phyloP scores from a whole-genome alignment of 2,888 invertebrate genomes.

The Drosophila koepferae region DNA sequence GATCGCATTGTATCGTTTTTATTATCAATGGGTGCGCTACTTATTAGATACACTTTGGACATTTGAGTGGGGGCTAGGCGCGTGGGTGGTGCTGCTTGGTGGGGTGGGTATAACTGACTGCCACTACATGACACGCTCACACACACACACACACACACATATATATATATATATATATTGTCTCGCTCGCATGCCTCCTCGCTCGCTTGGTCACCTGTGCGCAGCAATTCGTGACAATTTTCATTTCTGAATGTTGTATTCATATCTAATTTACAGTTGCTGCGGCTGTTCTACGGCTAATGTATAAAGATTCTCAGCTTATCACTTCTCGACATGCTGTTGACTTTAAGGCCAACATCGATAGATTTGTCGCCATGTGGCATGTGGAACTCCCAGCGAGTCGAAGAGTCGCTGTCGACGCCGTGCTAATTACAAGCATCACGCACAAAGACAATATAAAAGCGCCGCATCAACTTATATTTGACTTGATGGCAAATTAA shows the following conservation, averaged over 20 bases:
- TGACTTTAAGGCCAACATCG: conserved; percentile 67
- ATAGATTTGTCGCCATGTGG: conserved; percentile 56
- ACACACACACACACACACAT: conserved; percentile 6
- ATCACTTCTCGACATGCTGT: conserved; percentile 68
- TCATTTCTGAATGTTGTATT: conserved; percentile 28
- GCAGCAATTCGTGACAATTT: conserved; percentile 57
- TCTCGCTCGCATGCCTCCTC: conserved; percentile 25
- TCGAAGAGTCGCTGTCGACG: not conserved
- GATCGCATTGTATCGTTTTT: conserved; percentile 54
- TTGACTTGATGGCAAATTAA: conserved; percentile 32
- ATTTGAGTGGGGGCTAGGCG: conserved; percentile 2
- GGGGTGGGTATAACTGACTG: conserved; percentile 5
- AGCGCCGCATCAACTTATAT: not conserved
- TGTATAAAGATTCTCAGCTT: conserved; percentile 54
- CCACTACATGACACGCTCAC: conserved; percentile 5
- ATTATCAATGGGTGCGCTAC: conserved; percentile 51
- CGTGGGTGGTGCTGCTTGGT: conserved; percentile 2
- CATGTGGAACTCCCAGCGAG: conserved; percentile 25
- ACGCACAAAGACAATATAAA: conserved; percentile 69
- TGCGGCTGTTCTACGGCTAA: conserved; percentile 17
- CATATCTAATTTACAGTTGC: conserved; percentile 53
- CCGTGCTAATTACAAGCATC: conserved; percentile 59
- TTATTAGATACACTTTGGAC: conserved; percentile 41
- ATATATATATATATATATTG: conserved; percentile 6
- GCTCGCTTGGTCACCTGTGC: conserved; percentile 51